Base-by-base conservation (phyloP, 2,888 invertebrate genomes). In the Troglohyphantes excavatus region DNA sequence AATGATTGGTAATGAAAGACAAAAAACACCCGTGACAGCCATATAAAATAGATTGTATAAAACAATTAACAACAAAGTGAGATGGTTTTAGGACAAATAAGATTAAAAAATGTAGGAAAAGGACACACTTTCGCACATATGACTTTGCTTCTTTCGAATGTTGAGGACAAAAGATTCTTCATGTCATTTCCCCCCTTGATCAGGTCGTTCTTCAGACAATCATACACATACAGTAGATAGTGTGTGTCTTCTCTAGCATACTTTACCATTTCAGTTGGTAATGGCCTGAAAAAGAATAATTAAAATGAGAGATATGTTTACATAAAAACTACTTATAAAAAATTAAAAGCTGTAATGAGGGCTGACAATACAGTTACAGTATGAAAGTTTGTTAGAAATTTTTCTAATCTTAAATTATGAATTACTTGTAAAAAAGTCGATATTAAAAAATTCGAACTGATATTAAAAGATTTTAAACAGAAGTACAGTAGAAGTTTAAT, bases 161-260 rank as follows among this genome's bases (percentile, higher is more conserved):
- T 97, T 0, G 95, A 94, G 76, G 94, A 93, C 17, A 99, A 93
- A 0, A 96, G 93, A 92, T 96, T 96, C 0, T 94, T 94, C 70
- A 95, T 94, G 0, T 95, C 95, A 92, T 96, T 95, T 0, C 94
- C 94, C 90, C 94, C 94, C 2, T 95, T 94, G 2, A 97, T 93
- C 59, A 99, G 94, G 84, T 97, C 96, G 92, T 96, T 96, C 86
- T 95, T 95, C 94, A 99, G 94, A 59, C 95, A 94, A 87, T 97
- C 96, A 94, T 97, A 98, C 91, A 99, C 96, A 93, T 97, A 97
- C 3, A 99, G 95, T 90, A 99, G 94, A 93, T 97, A 98, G 94
- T 99, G 99, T 0, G 99, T 99, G 94, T 99, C 99, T 93, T 96
- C 96, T 19, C 98, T 95, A 0, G 99, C 99, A 94, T 99, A 99